A percentile compares a stretch with the other conserved stretches of the same genome.
Conservation (phyloP, 2,888 invertebrate species). For the Nipponacmea schrenckii region DNA sequence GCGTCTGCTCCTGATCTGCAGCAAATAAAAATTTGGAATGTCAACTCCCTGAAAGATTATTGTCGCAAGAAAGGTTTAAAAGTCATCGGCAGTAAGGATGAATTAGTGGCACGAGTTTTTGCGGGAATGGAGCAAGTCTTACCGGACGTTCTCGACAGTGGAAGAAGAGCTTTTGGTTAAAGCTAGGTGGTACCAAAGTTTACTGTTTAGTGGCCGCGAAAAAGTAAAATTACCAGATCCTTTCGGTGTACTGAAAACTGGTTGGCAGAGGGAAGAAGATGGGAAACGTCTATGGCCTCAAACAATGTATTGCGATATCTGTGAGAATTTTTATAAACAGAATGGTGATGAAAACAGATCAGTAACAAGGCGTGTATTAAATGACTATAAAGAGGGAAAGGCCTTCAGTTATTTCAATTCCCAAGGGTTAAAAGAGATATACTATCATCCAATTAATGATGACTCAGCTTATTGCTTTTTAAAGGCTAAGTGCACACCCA, state of each 20-base stretch:
- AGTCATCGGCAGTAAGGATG: too few relatives aligned
- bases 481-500: constrained; percentile 8
- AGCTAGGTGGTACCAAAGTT: neutral
- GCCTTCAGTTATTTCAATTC: constrained; percentile 21
- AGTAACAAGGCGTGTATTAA: constrained; percentile 3
- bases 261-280: too few relatives aligned
- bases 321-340: neutral
- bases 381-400: constrained; percentile 20
- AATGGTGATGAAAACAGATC: neutral
- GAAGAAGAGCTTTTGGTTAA: neutral
- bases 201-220: neutral
- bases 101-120: neutral
- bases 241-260: neutral
- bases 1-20: too few relatives aligned
- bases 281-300: neutral
- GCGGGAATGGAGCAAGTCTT: neutral
- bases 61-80: too few relatives aligned
- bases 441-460: neutral
- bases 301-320: constrained; percentile 15
- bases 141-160: too few relatives aligned
- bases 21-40: too few relatives aligned
- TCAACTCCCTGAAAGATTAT: too few relatives aligned
- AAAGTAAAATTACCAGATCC: neutral
- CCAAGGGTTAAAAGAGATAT: constrained; percentile 12
- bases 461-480: constrained; percentile 8